Conservation (phyloP, 2,113 vertebrate species). For the Calyptommatus sinebrachiatus region DNA sequence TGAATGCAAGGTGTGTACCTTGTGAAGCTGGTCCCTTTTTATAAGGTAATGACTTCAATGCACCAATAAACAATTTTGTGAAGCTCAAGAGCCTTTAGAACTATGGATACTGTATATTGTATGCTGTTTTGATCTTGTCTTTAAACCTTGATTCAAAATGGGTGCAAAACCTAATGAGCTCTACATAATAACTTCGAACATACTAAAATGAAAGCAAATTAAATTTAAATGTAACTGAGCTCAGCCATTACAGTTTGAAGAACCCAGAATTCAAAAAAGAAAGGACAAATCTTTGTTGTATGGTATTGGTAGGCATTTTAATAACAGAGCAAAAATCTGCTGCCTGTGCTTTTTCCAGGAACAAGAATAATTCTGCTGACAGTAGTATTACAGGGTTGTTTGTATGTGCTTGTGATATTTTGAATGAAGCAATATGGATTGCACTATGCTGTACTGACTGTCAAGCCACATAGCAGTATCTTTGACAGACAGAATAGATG, state of each 20-base stretch:
- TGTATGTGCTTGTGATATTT: slow-evolving; percentile 16
- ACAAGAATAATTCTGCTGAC: slow-evolving; percentile 19
- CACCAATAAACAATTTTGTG: not conserved
- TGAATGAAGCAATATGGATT: slow-evolving; percentile 29
- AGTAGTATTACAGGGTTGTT: slow-evolving; percentile 20
- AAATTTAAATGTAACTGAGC: not conserved
- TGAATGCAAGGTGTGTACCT: too few relatives aligned
- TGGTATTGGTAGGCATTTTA: slow-evolving; percentile 15
- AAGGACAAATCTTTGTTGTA: slow-evolving; percentile 22
- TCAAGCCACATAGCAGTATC: slow-evolving; percentile 17
- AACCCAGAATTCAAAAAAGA: not conserved
- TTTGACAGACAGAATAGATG: slow-evolving; percentile 6
- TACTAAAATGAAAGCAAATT: not conserved
- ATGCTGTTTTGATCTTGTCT: slow-evolving; percentile 7
- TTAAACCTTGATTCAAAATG: slow-evolving; percentile 8
- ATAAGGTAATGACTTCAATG: not conserved
- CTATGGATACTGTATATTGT: not conserved
- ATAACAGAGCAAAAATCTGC: slow-evolving; percentile 20
- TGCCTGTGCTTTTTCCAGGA: slow-evolving; percentile 21
- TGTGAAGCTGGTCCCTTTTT: too few relatives aligned
- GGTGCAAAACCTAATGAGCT: not conserved
- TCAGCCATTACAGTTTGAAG: not conserved
- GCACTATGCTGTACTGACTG: not conserved
- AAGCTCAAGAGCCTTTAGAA: not conserved
- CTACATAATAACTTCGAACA: not conserved